Evolutionary conservation across 2,113 vertebrate species (phyloP).

Genomic region (Phoenicopterus ruber): DNA sequence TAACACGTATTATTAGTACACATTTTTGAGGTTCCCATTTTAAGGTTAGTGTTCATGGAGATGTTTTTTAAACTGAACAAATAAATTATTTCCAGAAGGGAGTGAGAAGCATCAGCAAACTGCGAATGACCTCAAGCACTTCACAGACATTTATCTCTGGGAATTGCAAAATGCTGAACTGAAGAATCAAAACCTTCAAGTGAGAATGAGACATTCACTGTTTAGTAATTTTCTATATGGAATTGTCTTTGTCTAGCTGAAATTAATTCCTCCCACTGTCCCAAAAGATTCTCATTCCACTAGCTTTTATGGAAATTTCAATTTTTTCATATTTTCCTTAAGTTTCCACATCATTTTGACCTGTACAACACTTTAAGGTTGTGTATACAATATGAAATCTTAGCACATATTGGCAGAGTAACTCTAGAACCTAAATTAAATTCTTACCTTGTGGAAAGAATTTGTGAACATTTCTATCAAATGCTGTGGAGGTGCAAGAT

Average conservation of each 20-base stretch:
- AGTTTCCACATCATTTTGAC: not conserved
- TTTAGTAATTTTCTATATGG: not conserved
- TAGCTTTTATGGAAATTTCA: not conserved
- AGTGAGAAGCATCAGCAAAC: not conserved
- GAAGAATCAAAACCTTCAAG: not conserved
- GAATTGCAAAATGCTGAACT: not conserved
- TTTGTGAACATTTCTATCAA: conserved; percentile 92
- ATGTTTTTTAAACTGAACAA: not conserved
- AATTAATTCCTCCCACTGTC: not conserved
- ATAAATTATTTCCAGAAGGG: not conserved
- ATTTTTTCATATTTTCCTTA: not conserved
- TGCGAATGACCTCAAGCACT: not conserved
- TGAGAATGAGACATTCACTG: not conserved
- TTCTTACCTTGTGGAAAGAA: conserved; percentile 87
- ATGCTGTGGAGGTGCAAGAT: conserved; percentile 86
- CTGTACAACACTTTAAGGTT: not conserved
- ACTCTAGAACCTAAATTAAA: not conserved
- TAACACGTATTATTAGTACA: not conserved
- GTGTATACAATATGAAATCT: not conserved
- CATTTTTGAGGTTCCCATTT: not conserved
- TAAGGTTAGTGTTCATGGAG: not conserved
- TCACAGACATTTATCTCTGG: not conserved
- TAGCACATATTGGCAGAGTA: not conserved
- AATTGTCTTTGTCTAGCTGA: not conserved
- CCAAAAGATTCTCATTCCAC: not conserved